These are phyloP conservation scores for Gisinianus flammeolus DNA, from an alignment of 2,888 invertebrate genomes.

Conservation along the genomic window DNA sequence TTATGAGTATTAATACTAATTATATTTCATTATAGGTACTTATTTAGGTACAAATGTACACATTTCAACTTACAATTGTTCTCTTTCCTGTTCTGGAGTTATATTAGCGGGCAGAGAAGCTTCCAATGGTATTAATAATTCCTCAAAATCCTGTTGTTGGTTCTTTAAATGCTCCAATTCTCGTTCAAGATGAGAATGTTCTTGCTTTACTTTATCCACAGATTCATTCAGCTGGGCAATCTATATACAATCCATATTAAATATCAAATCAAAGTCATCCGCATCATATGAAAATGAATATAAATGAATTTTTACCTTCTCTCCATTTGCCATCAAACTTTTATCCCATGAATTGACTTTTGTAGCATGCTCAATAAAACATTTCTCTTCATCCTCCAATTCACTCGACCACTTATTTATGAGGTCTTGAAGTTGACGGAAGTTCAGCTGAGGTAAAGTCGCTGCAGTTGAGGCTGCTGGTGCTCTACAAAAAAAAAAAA, in stretches of 20 bases:
- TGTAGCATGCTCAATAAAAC: constrained; percentile 91
- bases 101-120: constrained; percentile 59
- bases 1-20: no score
- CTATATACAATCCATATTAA: constrained; percentile 62
- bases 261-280: background rate
- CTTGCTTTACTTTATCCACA: constrained; percentile 85
- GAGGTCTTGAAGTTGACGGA: constrained; percentile 84
- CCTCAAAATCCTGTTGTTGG: constrained; percentile 91
- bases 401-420: constrained; percentile 95
- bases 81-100: constrained; percentile 81
- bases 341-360: constrained; percentile 96
- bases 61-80: constrained; percentile 77
- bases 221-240: constrained; percentile 84
- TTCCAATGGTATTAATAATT: constrained; percentile 82
- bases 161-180: constrained; percentile 91
- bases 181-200: constrained; percentile 87
- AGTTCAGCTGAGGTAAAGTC: constrained; percentile 67
- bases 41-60: no score
- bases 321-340: constrained; percentile 85
- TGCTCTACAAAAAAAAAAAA: background rate
- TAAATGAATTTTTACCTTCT: constrained; percentile 71
- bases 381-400: constrained; percentile 88
- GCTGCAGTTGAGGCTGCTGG: constrained; percentile 47
- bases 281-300: background rate
- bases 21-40: no score